phyloP scores from a whole-genome alignment of 1,140 invertebrate species.

The Eueides isabella region DNA sequence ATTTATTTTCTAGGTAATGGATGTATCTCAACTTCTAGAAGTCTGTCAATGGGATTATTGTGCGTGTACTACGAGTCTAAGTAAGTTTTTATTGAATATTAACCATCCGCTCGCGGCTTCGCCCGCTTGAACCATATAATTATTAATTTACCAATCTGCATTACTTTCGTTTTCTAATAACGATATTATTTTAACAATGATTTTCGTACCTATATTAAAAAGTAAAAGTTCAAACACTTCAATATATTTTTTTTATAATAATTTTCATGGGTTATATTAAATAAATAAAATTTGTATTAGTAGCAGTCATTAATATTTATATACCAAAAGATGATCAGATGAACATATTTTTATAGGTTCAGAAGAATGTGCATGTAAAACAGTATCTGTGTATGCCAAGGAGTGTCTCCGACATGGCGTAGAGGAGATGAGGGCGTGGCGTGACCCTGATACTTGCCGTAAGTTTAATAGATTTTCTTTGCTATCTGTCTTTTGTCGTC shows the following conservation, averaged over 20 bases:
- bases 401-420: slow-evolving; percentile 88
- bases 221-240: too few relatives aligned
- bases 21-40: slow-evolving; percentile 82
- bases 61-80: slow-evolving; percentile 80
- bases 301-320: not conserved
- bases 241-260: too few relatives aligned
- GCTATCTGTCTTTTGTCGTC: too few relatives aligned
- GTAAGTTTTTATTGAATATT: slow-evolving; percentile 49
- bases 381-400: slow-evolving; percentile 89
- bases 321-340: slow-evolving; percentile 7
- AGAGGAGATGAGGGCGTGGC: slow-evolving; percentile 86
- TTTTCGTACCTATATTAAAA: too few relatives aligned
- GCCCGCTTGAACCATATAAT: too few relatives aligned
- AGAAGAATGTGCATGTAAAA: slow-evolving; percentile 88
- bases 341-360: slow-evolving; percentile 59
- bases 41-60: slow-evolving; percentile 91
- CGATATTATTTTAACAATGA: too few relatives aligned
- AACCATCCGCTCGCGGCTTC: too few relatives aligned
- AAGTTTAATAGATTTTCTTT: slow-evolving; percentile 68
- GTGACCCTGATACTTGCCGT: slow-evolving; percentile 89
- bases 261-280: too few relatives aligned
- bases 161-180: too few relatives aligned
- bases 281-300: not conserved
- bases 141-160: too few relatives aligned
- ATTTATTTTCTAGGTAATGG: slow-evolving; percentile 83